Base-by-base conservation (phyloP, 2,888 invertebrate genomes). In the Acrobasis repandana region DNA sequence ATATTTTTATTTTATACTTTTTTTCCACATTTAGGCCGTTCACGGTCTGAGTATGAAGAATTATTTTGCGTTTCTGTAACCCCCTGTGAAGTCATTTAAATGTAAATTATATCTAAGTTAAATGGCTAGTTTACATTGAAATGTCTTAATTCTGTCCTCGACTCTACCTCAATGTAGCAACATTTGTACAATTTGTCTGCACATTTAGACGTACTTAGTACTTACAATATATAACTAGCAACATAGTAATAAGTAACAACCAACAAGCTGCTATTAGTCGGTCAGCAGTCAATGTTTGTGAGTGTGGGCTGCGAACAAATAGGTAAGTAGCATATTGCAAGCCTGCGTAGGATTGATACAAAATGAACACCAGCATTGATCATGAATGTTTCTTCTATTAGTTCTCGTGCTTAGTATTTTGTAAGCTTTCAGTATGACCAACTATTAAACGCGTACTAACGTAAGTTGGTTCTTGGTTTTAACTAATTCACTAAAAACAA, bases 271-370 rank as follows among this genome's bases (percentile, higher is more conserved):
- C 18, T 5, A 38, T 54, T 54, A 54, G 54, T 54, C 38, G 54
- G 38, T 11, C 38, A 54, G 38, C 54, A 54, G 38, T 18, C 54
- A 15, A 36, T 54, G 20, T 9, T 36, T 54, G 18, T 33, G 36
- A 50, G 56, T 58, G 65, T 65, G 60, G 65, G 65, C 50, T 57
- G 63, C 38, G 43, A 18, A 63, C 62, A 62, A 63, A 65, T 52
- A 49, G 34, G 15, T 18, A 54, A 18, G 54, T 54, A 54, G 54
- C 54, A 36, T 38, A 18, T 54, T 36, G 54, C 38, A 54, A 54
- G 38, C 18, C 38, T n/a, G 54, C 54, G 54, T 54, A 54, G 54
- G 54, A 36, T 36, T 54, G 16, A 11, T 38, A 54, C 54, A 54
- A 54, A 54, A 38, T 54, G 54, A 38, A 54, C 54, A 36, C n/a